Evolutionary conservation across 2,888 invertebrate species (phyloP), one percentile per base, ranked within the genome.

Genomic region (Eumacrocentrus americanus): DNA sequence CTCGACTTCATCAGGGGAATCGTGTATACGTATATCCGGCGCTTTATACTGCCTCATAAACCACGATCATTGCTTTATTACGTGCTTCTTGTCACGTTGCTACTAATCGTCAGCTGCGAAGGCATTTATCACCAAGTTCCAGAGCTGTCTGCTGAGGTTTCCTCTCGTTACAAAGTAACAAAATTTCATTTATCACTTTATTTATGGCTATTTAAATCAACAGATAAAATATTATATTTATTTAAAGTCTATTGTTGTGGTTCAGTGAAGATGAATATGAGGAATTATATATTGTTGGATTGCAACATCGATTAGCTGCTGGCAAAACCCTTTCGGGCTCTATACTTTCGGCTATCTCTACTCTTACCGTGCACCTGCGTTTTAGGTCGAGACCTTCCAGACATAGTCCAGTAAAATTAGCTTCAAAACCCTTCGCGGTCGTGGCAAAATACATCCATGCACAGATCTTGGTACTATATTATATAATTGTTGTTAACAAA

Each of bases 41-140:
- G 70, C 71, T 70, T 72, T 77, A 77, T 76, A 77, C 70, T 72
- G 63, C 74, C 72, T 78, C 77, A 72, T 78, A 78, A 78, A 78
- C 72, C 72, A 72, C 74, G 73, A 76, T 77, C 76, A 78, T 78
- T 77, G 75, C 76, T 78, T 77, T 76, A 78, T 78, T 76, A 75
- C 76, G 69, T 66, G 69, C 73, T 70, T 71, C 68, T 72, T 71
- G 71, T 72, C 72, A 73, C 72, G 70, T 71, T 70, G 70, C 67
- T 68, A 69, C 75, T 77, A 78, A 78, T 78, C 76, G 74, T 75
- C 70, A 69, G 72, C 74, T 76, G 76, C 71, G 70, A 78, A 76
- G 72, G 70, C 73, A 73, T 77, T 78, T 77, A 77, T 71, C 72
- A 72, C 64, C 72, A 65, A 66, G 67, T 67, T 68, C 61, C 56